phyloP scores from a whole-genome alignment of 2,113 vertebrate species.

The Chaetodon trifascialis region DNA sequence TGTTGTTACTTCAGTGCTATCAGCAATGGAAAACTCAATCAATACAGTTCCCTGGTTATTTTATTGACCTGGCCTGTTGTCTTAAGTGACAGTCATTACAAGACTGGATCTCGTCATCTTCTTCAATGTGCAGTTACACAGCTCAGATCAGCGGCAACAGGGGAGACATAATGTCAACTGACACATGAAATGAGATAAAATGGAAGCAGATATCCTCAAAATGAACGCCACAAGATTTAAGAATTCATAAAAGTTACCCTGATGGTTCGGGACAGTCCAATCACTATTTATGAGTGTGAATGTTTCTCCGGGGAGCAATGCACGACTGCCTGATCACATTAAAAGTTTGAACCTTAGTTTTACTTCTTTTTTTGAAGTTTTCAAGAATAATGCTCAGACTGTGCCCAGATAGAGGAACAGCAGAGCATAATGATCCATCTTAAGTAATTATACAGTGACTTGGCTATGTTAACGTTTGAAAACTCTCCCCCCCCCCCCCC shows the following conservation, averaged over 20 bases:
- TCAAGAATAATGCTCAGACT: background rate
- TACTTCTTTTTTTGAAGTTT: slow-evolving; percentile 7
- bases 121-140: background rate
- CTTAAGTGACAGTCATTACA: background rate
- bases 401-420: background rate
- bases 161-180: slow-evolving; percentile 13
- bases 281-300: slow-evolving; percentile 45
- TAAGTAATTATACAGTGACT: background rate
- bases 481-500: no score
- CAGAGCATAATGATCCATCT: background rate
- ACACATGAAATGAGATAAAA: slow-evolving; percentile 36
- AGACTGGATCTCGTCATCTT: background rate
- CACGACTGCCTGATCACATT: slow-evolving; percentile 24
- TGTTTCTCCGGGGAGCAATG: background rate
- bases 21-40: background rate
- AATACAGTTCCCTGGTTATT: background rate
- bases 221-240: slow-evolving; percentile 9
- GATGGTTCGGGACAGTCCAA: slow-evolving; percentile 39
- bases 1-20: background rate
- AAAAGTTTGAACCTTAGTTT: slow-evolving; percentile 24
- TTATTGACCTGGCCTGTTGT: background rate
- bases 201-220: slow-evolving; percentile 15
- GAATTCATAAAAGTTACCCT: slow-evolving; percentile 43
- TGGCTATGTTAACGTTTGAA: no score
- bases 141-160: slow-evolving; percentile 2